phyloP scores from a whole-genome alignment of 1,140 invertebrate species.

The Coelopa frigida region DNA sequence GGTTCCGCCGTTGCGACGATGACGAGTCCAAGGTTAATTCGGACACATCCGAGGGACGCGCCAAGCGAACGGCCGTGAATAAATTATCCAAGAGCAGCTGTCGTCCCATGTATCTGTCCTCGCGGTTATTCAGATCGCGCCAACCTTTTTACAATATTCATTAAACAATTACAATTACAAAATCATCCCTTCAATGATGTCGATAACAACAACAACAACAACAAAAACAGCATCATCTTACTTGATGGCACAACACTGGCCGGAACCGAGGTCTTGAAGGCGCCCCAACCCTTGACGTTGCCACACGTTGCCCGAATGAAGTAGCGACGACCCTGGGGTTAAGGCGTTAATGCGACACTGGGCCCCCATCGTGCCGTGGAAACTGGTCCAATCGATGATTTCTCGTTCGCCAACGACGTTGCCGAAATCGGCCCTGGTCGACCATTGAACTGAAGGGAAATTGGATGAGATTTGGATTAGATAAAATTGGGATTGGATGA shows the following conservation, averaged over 20 bases:
- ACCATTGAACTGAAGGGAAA: slow-evolving; percentile 91
- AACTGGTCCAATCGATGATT: slow-evolving; percentile 58
- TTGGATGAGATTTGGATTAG: too few relatives aligned
- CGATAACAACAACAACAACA: not conserved
- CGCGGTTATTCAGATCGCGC: slow-evolving; percentile 66
- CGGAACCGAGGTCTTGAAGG: slow-evolving; percentile 66
- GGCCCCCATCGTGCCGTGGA: slow-evolving; percentile 53
- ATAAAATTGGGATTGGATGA: too few relatives aligned
- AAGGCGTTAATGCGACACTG: slow-evolving; percentile 64
- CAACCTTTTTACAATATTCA: too few relatives aligned
- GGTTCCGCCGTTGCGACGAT: slow-evolving; percentile 54
- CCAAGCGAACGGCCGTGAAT: slow-evolving; percentile 60
- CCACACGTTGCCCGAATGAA: slow-evolving; percentile 79
- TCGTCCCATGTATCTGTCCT: slow-evolving; percentile 56
- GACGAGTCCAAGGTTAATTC: slow-evolving; percentile 51
- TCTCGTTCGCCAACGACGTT: slow-evolving; percentile 69
- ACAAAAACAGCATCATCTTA: slow-evolving; percentile 48
- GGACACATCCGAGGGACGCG: slow-evolving; percentile 55
- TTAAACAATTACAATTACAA: too few relatives aligned
- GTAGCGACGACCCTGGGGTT: slow-evolving; percentile 72
- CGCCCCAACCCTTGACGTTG: slow-evolving; percentile 86
- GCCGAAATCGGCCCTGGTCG: slow-evolving; percentile 70
- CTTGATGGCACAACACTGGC: slow-evolving; percentile 81
- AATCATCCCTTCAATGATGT: not conserved
- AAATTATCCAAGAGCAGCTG: slow-evolving; percentile 66